Base-by-base conservation (phyloP, 1,140 invertebrate genomes). In the Diploscapter pachys region DNA sequence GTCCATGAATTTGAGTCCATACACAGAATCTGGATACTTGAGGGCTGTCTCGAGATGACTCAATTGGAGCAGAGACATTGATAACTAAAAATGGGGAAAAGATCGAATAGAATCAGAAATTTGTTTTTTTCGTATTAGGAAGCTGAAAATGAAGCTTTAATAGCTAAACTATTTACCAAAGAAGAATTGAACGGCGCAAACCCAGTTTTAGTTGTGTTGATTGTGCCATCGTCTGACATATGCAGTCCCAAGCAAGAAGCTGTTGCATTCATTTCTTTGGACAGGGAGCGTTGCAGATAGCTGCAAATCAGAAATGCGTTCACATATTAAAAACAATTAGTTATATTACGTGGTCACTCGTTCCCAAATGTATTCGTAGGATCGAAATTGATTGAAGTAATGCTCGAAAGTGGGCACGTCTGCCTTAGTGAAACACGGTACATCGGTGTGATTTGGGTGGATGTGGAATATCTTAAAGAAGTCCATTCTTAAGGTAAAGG, bases 311-410 rank as follows among this genome's bases (percentile, higher is more conserved):
- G 49, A 50, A 11, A 8, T 9, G 2, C 4, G 50, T 11, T 9
- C 5, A 4, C 52, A 13, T 64, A 31, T 31, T 31, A 31, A 31
- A 31, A 31, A 31, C 31, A 31, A 31, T 31, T 31, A 0, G 31
- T 31, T 31, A 31, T 31, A 31, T 31, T 31, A 66, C 72, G 72
- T 73, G 6, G 72, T 64, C 3, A 73, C 63, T 50, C 61, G 50
- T 66, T 73, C 72, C 72, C 72, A 73, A 48, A 54, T 63, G n/a
- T 63, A 65, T 31, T 73, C 72, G 62, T 56, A 63, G 31, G 72
- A 66, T 13, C 67, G 57, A 6, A 73, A 63, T n/a, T 64, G 72
- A 49, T 56, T 56, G 53, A 73, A 63, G 50, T 59, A 63, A 64
- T 64, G 6, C 13, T 64, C 63, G 13, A 64, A 6, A 59, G 31